Evolutionary conservation across 2,888 invertebrate species (phyloP).

Genomic region (Aleiodes alternator): DNA sequence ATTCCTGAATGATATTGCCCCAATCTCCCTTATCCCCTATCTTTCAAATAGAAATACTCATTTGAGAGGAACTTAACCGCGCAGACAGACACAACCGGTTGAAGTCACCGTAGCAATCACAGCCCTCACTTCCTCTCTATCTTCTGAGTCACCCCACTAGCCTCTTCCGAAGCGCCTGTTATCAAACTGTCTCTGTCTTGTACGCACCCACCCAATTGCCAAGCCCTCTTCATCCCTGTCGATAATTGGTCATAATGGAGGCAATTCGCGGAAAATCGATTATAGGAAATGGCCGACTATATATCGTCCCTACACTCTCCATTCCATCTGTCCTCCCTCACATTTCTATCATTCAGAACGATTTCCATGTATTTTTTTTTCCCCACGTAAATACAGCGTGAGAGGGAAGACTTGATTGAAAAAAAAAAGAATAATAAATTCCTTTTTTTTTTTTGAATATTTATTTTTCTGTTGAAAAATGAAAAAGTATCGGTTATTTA

Average conservation of each 20-base stretch:
- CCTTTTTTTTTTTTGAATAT: too few species aligned
- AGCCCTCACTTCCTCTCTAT: slow-evolving; percentile 40
- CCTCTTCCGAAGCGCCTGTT: slow-evolving; percentile 15
- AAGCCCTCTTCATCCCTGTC: slow-evolving; percentile 63
- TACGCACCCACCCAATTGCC: slow-evolving; percentile 40
- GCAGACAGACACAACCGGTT: too few species aligned
- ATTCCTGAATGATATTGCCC: too few species aligned
- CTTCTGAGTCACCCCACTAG: not conserved
- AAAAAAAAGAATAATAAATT: not conserved
- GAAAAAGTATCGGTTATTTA: not conserved
- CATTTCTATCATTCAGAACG: slow-evolving; percentile 39
- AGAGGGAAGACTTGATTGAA: slow-evolving; percentile 9
- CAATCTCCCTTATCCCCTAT: too few species aligned
- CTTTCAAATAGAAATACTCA: too few species aligned
- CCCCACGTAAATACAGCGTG: not conserved
- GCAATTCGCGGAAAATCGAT: slow-evolving; percentile 72
- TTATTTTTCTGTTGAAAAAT: slow-evolving; percentile 15
- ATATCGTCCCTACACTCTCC: slow-evolving; percentile 37
- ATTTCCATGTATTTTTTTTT: slow-evolving; percentile 40
- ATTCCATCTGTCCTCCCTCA: slow-evolving; percentile 41
- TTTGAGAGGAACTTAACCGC: too few species aligned
- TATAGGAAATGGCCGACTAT: slow-evolving; percentile 67
- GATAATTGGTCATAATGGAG: slow-evolving; percentile 72
- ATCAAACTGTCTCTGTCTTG: not conserved
- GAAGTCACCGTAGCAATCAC: slow-evolving; percentile 25